Evolutionary conservation across 2,113 vertebrate genomes (phyloP).

Genomic region (Forbesichthys agassizii): DNA sequence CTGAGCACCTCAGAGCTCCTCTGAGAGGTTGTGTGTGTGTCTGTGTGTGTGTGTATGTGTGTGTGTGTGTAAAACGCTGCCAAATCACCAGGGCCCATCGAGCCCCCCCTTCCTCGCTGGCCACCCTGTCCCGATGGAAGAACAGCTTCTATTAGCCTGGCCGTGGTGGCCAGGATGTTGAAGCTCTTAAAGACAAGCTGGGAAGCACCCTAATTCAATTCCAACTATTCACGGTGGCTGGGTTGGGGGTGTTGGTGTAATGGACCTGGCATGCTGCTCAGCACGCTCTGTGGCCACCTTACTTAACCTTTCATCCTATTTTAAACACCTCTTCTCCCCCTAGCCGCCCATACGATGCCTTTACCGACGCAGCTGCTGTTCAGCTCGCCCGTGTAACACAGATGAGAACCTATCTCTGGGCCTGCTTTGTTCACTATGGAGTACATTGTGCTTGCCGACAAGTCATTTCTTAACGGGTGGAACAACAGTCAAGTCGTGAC

Average conservation of each 20-base stretch:
- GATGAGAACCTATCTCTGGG: conserved; percentile 3
- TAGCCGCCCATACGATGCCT: conserved; percentile 5
- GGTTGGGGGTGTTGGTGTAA: conserved; percentile 32
- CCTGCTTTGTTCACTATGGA: conserved; percentile 4
- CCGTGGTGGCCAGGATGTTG: conserved; percentile 45
- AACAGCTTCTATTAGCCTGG: conserved; percentile 40
- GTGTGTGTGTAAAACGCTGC: conserved; percentile 46
- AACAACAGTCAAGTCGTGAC: conserved; percentile 25
- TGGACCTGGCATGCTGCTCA: conserved; percentile 31
- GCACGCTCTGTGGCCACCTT: conserved; percentile 29
- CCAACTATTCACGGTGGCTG: conserved; percentile 40
- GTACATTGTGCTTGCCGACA: conserved; percentile 33
- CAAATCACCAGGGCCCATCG: conserved; percentile 41
- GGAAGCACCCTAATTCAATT: conserved; percentile 53
- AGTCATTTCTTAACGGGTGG: conserved; percentile 28
- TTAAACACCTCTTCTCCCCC: conserved; percentile 14
- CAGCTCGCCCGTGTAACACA: background rate
- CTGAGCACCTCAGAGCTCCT: conserved; percentile 45
- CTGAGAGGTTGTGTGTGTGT: conserved; percentile 56
- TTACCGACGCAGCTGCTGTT: conserved; percentile 6
- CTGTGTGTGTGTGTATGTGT: conserved; percentile 36
- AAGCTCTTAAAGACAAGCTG: conserved; percentile 58
- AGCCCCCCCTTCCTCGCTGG: conserved; percentile 38
- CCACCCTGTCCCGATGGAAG: conserved; percentile 36
- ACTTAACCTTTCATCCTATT: conserved; percentile 41